phyloP scores from a whole-genome alignment of 2,113 vertebrate species.

The Strix aluco region DNA sequence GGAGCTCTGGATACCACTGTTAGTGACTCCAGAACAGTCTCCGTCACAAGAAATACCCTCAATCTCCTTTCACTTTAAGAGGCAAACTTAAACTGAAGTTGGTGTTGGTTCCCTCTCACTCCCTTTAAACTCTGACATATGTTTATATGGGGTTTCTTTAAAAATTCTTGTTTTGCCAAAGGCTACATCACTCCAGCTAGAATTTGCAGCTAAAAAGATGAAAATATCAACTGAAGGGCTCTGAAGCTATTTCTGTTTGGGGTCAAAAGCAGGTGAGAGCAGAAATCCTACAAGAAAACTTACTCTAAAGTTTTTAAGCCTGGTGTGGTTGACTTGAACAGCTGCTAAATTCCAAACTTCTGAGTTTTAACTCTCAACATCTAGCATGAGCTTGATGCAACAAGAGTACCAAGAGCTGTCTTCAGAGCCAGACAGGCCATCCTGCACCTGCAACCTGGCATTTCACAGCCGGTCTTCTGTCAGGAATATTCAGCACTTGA shows the following conservation, averaged over 20 bases:
- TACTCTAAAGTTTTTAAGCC: background rate
- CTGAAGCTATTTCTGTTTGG: background rate
- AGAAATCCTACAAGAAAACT: background rate
- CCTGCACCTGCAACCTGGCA: background rate
- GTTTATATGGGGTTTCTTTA: background rate
- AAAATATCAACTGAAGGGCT: background rate
- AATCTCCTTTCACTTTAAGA: background rate
- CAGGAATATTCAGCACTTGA: fast-evolving
- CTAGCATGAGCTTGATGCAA: background rate
- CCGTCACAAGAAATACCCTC: background rate
- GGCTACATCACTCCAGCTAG: background rate
- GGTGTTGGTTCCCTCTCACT: background rate
- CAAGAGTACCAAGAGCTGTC: background rate
- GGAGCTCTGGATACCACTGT: background rate
- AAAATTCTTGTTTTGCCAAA: background rate
- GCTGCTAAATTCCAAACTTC: background rate
- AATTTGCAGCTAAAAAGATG: background rate
- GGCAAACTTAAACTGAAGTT: background rate
- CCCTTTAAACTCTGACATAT: background rate
- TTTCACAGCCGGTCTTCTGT: background rate
- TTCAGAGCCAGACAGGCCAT: fast-evolving
- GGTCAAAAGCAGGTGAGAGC: background rate
- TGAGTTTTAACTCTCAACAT: background rate
- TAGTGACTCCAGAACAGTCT: fast-evolving
- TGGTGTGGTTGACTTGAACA: background rate